Base-by-base conservation (phyloP, 2,888 invertebrate species). In the Seira sanloemensis region DNA sequence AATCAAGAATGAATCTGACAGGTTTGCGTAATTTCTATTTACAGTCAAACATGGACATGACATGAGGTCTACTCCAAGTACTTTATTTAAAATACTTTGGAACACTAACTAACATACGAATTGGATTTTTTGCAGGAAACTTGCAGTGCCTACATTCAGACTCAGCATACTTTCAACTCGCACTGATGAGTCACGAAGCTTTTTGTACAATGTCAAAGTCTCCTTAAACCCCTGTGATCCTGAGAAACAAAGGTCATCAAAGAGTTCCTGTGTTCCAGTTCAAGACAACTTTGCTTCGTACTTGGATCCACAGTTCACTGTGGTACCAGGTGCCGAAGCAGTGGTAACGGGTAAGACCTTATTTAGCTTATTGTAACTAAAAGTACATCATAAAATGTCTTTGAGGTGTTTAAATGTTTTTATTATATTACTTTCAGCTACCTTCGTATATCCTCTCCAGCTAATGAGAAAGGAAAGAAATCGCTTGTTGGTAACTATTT, bases 261-360 rank as follows among this genome's bases (percentile, higher is more conserved):
- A 37, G 18, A 25, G 68, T 1, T 78, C 2, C 23, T 27, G 2
- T 69, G 16, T 58, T 58, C 58, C 58, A 16, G n/a, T 69, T 50
- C 76, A 75, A 19, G 75, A 79, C 18, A 74, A 58, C 4, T 21
- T 74, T 19, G 7, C 25, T 23, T 37, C 50, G 25, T 37, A 62
- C 21, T 0, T 16, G 18, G 19, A 12, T 71, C 2, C 0, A 18
- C 12, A 46, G 23, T 58, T 58, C n/a, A 12, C 2, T 18, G 75
- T 86, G n/a, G 23, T 37, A 58, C 77, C 83, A 24, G 84, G 86
- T 0, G 72, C 78, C 54, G 77, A 84, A 69, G 73, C 84, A 76
- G 50, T 76, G 21, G 74, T 78, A 0, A 72, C 83, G 4, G 86
- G 82, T 85, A 26, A 54, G 50, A 26, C 0, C n/a, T n/a, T n/a